Evolutionary conservation across 1,140 invertebrate species (phyloP), one percentile per base, ranked within the genome.

Genomic region (Chionoecetes opilio): DNA sequence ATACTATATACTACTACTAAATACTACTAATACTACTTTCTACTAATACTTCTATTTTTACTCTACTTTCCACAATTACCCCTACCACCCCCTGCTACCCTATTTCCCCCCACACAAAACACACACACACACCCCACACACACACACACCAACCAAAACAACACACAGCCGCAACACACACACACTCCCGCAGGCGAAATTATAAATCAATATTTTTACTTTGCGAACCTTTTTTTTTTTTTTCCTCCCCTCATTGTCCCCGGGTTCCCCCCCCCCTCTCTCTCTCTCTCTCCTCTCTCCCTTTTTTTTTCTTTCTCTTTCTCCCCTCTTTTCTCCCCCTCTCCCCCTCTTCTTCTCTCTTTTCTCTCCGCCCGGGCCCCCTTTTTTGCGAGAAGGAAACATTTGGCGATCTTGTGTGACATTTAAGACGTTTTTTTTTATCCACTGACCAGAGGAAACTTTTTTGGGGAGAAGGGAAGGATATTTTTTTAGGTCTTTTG

Each of bases 131-230:
- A 75, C 21, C 63, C 21, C 63, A 17, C 5, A 2, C 63, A 46
- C 91, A 37, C 82, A 29, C 34, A 85, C 35, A 41, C n/a, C 37
- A 63, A 82, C 46, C 90, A 26, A 8, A 32, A 75, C 82, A 37
- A 92, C n/a, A n/a, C n/a, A n/a, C 82, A 29, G 31, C 63, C 87
- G 86, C 87, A 82, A 92, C 94, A 95, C 37, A 90, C 86, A 85
- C 94, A 95, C 90, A 11, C 32, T 38, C 94, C 94, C 92, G 29
- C 82, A 21, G 94, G 94, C 94, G 82, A 92, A n/a, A 92, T 95
- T 90, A 95, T 95, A 95, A 95, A 95, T 92, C 94, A 95, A n/a
- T 95, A 95, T 95, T 95, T 95, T 95, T 95, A 92, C n/a, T 91
- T 92, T 84, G 32, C 46, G 32, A 91, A 92, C 82, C 63, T 38